Conservation (phyloP, 2,113 vertebrate genomes). For the Suncus etruscus region DNA sequence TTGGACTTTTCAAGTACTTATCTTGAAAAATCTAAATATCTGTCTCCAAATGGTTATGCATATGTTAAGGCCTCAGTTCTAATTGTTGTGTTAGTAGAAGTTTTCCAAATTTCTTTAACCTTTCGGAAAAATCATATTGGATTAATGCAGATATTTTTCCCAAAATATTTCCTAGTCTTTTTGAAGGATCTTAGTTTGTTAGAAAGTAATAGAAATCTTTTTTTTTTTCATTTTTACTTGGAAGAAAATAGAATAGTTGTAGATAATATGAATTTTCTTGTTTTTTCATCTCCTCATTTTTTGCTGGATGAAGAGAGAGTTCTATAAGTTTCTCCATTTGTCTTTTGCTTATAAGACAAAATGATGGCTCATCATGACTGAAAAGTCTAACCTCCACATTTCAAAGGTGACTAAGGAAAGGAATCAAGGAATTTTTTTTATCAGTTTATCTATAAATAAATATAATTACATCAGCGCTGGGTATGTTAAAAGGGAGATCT, state of each 20-base stretch:
- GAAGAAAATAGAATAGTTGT: constrained; percentile 23
- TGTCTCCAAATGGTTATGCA: constrained; percentile 76
- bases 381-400: constrained; percentile 61
- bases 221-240: constrained; percentile 62
- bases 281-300: constrained; percentile 44
- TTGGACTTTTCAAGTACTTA: constrained; percentile 78
- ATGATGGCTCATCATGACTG: constrained; percentile 57
- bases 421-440: constrained; percentile 37
- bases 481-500: constrained; percentile 27
- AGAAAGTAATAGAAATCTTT: constrained; percentile 25
- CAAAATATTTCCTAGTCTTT: constrained; percentile 9
- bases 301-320: constrained; percentile 30
- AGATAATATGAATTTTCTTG: constrained; percentile 50
- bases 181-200: neutral
- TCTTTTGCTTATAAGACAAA: constrained; percentile 65
- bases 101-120: constrained; percentile 70
- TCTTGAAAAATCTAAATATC: constrained; percentile 75
- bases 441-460: neutral
- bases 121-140: constrained; percentile 46
- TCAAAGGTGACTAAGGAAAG: constrained; percentile 55
- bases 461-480: neutral
- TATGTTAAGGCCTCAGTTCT: constrained; percentile 65
- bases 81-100: constrained; percentile 52
- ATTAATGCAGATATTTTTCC: constrained; percentile 65
- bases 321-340: constrained; percentile 28